phyloP scores from a whole-genome alignment of 2,113 vertebrate genomes.

The Nestor notabilis region DNA sequence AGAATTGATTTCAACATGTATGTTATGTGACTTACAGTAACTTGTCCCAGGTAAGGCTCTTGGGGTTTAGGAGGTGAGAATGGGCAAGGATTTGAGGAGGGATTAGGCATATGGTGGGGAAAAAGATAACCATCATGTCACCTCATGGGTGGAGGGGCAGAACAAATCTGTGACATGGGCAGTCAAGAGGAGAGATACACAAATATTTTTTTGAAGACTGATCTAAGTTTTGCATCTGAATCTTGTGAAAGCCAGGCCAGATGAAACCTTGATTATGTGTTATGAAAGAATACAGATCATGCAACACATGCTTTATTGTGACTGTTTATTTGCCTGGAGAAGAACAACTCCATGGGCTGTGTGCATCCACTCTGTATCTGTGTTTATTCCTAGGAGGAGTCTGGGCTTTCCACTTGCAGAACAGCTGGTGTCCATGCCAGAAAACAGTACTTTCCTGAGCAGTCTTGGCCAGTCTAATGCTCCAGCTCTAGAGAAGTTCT shows the following conservation, averaged over 20 bases:
- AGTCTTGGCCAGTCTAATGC: background rate
- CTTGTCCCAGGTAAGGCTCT: background rate
- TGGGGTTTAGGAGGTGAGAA: background rate
- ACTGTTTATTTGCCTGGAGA: background rate
- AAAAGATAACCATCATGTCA: background rate
- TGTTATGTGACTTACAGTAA: background rate
- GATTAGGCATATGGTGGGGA: background rate
- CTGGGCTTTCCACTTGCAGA: background rate
- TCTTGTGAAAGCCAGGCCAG: background rate
- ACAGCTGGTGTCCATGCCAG: background rate
- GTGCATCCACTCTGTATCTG: background rate
- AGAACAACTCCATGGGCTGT: background rate
- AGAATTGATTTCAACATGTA: background rate
- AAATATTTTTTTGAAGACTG: background rate
- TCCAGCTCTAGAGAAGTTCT: background rate
- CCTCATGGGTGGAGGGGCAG: background rate
- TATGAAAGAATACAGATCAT: background rate
- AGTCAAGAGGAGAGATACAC: background rate
- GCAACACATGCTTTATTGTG: background rate
- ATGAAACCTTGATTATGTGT: background rate
- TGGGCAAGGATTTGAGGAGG: background rate
- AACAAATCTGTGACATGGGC: background rate
- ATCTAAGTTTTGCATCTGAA: background rate
- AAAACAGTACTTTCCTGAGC: background rate
- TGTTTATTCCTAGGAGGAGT: background rate